Evolutionary conservation across 1,140 invertebrate species (phyloP).

Genomic region (Drosophila kepulauana): DNA sequence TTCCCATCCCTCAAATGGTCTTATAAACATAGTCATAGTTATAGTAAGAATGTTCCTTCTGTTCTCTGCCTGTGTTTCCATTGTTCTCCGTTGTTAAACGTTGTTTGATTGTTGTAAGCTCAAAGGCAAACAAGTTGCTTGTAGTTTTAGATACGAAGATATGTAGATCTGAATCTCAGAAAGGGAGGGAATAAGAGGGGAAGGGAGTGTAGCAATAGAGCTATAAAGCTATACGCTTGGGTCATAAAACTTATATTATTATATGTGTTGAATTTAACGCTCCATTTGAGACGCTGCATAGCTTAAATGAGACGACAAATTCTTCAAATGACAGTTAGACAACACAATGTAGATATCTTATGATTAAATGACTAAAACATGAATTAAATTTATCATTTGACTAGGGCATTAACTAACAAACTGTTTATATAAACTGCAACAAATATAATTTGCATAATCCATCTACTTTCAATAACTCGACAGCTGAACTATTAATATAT

Average conservation of each 20-base stretch:
- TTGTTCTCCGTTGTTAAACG: constrained; percentile 31
- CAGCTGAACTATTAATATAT: background rate
- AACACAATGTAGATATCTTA: background rate
- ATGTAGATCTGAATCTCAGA: background rate
- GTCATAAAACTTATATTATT: constrained; percentile 66
- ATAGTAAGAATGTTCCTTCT: constrained; percentile 20
- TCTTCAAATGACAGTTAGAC: constrained; percentile 12
- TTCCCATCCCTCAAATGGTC: background rate
- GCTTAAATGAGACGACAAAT: constrained; percentile 36
- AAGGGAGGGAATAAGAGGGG: background rate
- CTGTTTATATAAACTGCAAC: background rate
- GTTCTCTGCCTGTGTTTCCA: constrained; percentile 12
- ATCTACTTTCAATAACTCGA: background rate
- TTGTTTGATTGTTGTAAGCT: constrained; percentile 69
- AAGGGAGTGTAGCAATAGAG: constrained; percentile 33
- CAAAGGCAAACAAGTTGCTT: constrained; percentile 67
- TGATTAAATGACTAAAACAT: constrained; percentile 8
- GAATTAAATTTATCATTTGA: constrained; percentile 1
- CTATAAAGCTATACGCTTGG: constrained; percentile 54
- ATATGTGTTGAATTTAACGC: constrained; percentile 72
- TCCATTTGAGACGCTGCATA: constrained; percentile 46
- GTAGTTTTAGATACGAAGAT: constrained; percentile 33
- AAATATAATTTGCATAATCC: background rate
- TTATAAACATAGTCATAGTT: constrained; percentile 9
- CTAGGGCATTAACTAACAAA: too few species aligned